Percentiles rank a stretch among this genome's conserved stretches.
Conservation (phyloP, 2,113 vertebrate species). For the Oceanodroma tethys region DNA sequence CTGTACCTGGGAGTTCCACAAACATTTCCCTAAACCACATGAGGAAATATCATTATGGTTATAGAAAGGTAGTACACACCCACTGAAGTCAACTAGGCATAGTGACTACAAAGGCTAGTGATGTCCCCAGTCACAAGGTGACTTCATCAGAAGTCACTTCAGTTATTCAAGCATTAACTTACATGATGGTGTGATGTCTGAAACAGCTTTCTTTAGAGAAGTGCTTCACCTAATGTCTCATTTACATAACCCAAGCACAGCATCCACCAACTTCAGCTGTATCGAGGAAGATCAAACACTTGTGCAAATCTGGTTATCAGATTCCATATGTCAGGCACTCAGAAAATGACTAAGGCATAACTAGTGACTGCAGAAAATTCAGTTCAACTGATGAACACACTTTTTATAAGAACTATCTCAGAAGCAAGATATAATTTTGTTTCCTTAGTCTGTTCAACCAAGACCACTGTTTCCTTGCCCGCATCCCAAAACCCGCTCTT, state of each 20-base stretch:
- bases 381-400: neutral
- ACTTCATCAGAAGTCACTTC: neutral
- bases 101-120: neutral
- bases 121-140: neutral
- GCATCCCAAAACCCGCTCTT: neutral
- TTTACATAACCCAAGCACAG: neutral
- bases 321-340: neutral
- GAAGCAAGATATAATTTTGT: neutral
- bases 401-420: neutral
- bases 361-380: neutral
- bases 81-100: neutral
- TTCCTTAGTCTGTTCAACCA: neutral
- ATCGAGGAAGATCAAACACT: neutral
- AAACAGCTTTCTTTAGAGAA: neutral
- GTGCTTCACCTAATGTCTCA: neutral
- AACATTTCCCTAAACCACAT: neutral
- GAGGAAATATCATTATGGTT: neutral
- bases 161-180: neutral
- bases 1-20: neutral
- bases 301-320: neutral
- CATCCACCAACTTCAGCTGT: neutral
- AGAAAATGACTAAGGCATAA: neutral
- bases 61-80: neutral
- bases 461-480: neutral
- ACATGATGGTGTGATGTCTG: neutral